phyloP scores from a whole-genome alignment of 2,113 vertebrate genomes.

The Zapus hudsonius region DNA sequence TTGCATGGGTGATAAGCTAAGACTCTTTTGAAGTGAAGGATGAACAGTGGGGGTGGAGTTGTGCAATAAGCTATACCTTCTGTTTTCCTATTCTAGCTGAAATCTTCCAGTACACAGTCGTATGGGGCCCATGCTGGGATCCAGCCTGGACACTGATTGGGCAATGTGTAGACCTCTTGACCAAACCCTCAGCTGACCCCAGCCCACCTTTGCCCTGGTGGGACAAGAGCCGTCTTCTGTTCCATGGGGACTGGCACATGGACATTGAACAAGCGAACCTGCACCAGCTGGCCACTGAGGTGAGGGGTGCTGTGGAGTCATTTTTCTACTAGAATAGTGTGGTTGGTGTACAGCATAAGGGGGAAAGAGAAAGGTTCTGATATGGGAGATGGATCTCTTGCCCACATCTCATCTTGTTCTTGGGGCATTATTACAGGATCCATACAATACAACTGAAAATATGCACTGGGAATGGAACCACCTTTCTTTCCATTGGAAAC shows the following conservation, averaged over 20 bases:
- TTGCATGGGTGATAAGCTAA: background rate
- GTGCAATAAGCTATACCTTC: conserved; percentile 11
- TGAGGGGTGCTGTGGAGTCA: conserved; percentile 74
- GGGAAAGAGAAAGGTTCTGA: background rate
- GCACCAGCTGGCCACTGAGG: conserved; percentile 97
- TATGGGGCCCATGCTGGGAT: conserved; percentile 99
- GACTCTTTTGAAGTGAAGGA: background rate
- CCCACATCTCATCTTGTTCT: background rate
- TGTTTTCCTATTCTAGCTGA: conserved; percentile 86
- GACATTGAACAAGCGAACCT: conserved; percentile 97
- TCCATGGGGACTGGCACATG: conserved; percentile 95
- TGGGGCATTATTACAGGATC: conserved; percentile 87
- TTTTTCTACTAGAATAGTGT: background rate
- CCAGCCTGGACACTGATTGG: conserved; percentile 97
- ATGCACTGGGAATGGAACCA: conserved; percentile 99
- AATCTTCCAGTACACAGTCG: conserved; percentile 96
- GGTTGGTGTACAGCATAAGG: background rate
- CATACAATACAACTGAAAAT: conserved; percentile 99
- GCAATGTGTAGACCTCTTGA: conserved; percentile 96
- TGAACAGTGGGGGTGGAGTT: background rate
- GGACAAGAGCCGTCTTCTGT: conserved; percentile 97
- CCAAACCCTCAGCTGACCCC: conserved; percentile 95
- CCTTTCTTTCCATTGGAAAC: conserved; percentile 94
- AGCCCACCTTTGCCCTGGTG: conserved; percentile 95
- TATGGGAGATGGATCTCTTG: background rate